Evolutionary conservation across 2,113 vertebrate genomes (phyloP).

Genomic region (Neodon shergylaensis): DNA sequence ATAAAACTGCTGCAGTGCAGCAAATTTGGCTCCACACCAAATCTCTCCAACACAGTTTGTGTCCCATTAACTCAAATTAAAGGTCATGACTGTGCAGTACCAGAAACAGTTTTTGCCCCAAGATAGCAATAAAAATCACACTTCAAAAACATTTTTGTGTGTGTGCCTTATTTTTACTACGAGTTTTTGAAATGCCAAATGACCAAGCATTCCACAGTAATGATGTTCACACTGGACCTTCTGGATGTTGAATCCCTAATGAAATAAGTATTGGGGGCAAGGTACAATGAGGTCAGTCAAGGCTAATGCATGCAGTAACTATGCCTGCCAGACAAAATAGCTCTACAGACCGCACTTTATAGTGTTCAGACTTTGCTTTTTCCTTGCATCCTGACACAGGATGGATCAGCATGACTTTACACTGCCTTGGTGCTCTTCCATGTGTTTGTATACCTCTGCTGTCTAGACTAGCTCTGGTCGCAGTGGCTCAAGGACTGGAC

Average conservation of each 20-base stretch:
- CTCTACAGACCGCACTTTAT: background rate
- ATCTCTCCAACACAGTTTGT: background rate
- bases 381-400: background rate
- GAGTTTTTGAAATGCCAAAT: slow-evolving; percentile 45
- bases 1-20: slow-evolving; percentile 44
- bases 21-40: slow-evolving; percentile 36
- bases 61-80: slow-evolving; percentile 62
- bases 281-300: background rate
- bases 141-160: slow-evolving; percentile 59
- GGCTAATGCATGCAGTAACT: slow-evolving; percentile 44
- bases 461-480: background rate
- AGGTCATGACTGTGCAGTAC: slow-evolving; percentile 2
- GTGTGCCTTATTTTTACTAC: slow-evolving; percentile 58
- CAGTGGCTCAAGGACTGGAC: background rate
- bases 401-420: background rate
- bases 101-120: slow-evolving; percentile 61
- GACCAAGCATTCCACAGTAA: slow-evolving; percentile 5
- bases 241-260: slow-evolving; percentile 32
- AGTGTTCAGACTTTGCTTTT: background rate
- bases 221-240: slow-evolving; percentile 34
- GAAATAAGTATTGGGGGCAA: background rate
- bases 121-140: slow-evolving; percentile 66
- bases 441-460: background rate
- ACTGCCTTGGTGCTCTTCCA: background rate
- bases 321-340: background rate